phyloP scores from a whole-genome alignment of 2,113 vertebrate genomes.

The Butorides virescens region DNA sequence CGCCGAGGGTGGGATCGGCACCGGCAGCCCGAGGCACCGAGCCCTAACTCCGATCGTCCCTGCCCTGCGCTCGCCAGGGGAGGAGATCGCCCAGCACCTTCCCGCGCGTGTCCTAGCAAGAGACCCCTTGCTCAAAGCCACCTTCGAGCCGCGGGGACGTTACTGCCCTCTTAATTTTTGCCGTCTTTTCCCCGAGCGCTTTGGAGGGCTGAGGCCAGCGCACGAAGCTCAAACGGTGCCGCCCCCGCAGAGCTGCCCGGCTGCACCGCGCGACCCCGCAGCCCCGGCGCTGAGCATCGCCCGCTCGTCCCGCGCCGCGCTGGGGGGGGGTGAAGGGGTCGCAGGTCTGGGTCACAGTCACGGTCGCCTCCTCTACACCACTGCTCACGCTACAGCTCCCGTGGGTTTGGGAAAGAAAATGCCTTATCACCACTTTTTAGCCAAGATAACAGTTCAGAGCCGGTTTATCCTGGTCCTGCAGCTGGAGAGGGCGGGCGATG shows the following conservation, averaged over 20 bases:
- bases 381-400: background rate
- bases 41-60: rapidly evolving
- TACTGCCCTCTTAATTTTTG: rapidly evolving
- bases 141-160: rapidly evolving
- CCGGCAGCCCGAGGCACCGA: rapidly evolving
- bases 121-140: background rate
- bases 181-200: background rate
- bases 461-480: background rate
- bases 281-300: background rate
- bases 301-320: rapidly evolving
- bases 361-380: background rate
- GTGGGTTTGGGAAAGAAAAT: background rate
- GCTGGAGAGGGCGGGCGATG: background rate
- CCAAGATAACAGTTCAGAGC: rapidly evolving
- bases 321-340: background rate
- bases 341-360: background rate
- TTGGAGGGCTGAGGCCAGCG: background rate
- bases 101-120: rapidly evolving
- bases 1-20: background rate
- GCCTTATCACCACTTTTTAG: too few relatives aligned
- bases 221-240: rapidly evolving
- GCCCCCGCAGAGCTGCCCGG: background rate
- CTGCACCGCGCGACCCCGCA: background rate
- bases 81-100: background rate
- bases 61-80: rapidly evolving